Evolutionary conservation across 2,797 vertebrate genomes (phyloP).

Genomic region (Alca torda): DNA sequence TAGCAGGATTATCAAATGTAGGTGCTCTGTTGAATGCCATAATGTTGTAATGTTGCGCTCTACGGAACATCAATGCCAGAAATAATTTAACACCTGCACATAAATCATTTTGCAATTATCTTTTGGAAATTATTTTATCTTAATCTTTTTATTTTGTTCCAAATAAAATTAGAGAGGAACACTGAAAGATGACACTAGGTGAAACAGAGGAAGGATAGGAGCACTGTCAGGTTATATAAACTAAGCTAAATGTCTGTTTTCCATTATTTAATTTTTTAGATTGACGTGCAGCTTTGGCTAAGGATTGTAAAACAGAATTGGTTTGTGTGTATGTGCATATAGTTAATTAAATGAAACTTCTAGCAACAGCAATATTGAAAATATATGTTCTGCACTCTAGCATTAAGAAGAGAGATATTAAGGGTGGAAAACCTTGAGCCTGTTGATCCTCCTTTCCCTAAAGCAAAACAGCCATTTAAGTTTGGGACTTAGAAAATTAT

Average conservation of each 20-base stretch:
- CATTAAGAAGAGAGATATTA: conserved; percentile 26
- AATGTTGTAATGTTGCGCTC: conserved; percentile 10
- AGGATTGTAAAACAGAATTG: background rate
- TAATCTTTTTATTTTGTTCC: conserved; percentile 72
- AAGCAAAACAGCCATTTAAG: conserved; percentile 63
- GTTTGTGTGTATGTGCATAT: background rate
- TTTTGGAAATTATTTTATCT: conserved; percentile 69
- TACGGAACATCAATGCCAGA: conserved; percentile 42
- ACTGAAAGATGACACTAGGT: conserved; percentile 60
- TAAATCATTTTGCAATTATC: conserved; percentile 73
- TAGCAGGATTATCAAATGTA: conserved; percentile 44
- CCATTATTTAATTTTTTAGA: conserved; percentile 61
- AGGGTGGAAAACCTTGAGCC: conserved; percentile 46
- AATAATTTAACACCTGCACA: conserved; percentile 72
- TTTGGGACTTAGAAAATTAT: conserved; percentile 55
- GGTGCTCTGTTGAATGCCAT: conserved; percentile 46
- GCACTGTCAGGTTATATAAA: conserved; percentile 66
- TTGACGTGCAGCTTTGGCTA: conserved; percentile 39
- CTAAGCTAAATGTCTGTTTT: conserved; percentile 47
- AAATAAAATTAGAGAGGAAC: conserved; percentile 66
- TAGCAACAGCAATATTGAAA: background rate
- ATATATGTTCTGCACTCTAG: background rate
- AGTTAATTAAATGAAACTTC: conserved; percentile 34
- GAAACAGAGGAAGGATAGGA: conserved; percentile 42
- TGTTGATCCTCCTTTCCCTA: conserved; percentile 70